Conservation (phyloP, 2,888 invertebrate species). For the Platypus cylindrus region DNA sequence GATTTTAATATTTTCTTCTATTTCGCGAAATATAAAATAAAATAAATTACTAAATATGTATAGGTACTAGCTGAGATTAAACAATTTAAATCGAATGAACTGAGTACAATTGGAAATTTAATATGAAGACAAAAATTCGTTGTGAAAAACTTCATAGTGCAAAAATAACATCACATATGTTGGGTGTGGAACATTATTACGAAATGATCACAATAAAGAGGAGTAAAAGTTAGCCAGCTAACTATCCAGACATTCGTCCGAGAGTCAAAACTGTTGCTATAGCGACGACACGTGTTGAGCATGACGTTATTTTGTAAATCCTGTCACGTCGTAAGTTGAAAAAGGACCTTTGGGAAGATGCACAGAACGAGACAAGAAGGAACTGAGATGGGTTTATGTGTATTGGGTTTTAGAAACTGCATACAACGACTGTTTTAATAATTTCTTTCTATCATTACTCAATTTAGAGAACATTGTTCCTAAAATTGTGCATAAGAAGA, state of each 20-base stretch:
- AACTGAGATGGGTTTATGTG: slow-evolving; percentile 18
- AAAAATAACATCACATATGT: slow-evolving; percentile 13
- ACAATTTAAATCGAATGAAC: too few relatives aligned
- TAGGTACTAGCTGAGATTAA: too few relatives aligned
- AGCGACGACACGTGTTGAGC: slow-evolving; percentile 38
- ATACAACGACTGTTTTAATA: slow-evolving; percentile 13
- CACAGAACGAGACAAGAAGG: slow-evolving; percentile 21
- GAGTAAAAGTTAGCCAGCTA: slow-evolving; percentile 28
- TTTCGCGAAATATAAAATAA: too few relatives aligned
- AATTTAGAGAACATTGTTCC: too few relatives aligned
- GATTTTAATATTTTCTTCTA: too few relatives aligned
- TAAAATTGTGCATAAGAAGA: too few relatives aligned
- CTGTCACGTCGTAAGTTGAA: slow-evolving; percentile 38
- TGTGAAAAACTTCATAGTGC: too few relatives aligned
- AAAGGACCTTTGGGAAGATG: slow-evolving; percentile 33
- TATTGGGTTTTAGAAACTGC: slow-evolving; percentile 16
- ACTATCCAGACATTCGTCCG: slow-evolving; percentile 26
- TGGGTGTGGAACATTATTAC: slow-evolving; percentile 25
- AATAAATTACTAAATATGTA: too few relatives aligned
- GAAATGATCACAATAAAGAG: slow-evolving; percentile 29
- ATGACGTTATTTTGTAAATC: slow-evolving; percentile 36
- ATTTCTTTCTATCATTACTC: too few relatives aligned
- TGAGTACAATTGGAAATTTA: too few relatives aligned
- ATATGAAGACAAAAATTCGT: too few relatives aligned
- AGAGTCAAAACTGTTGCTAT: slow-evolving; percentile 34